Evolutionary conservation across 2,797 vertebrate species (phyloP).

Genomic region (Alca torda): DNA sequence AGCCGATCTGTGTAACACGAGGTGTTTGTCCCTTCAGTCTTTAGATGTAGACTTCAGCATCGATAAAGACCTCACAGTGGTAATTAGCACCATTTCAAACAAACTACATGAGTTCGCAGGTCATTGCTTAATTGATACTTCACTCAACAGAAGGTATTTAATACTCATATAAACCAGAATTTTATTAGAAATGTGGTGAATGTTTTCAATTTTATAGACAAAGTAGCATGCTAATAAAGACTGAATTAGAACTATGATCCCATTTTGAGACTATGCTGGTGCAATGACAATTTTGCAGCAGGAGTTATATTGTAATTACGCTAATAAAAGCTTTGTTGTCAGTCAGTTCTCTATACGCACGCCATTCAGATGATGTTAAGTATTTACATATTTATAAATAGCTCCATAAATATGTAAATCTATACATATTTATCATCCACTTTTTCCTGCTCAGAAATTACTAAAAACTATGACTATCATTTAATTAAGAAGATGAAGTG

Average conservation of each 20-base stretch:
- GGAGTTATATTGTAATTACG: background rate
- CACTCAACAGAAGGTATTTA: constrained; percentile 41
- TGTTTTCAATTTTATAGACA: constrained; percentile 13
- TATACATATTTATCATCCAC: background rate
- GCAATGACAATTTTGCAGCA: background rate
- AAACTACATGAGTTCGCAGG: background rate
- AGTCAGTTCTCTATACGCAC: background rate
- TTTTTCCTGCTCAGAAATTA: background rate
- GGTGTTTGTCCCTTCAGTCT: background rate
- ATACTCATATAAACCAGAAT: constrained; percentile 8
- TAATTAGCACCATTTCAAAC: constrained; percentile 33
- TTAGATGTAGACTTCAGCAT: background rate
- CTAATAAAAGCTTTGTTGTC: background rate
- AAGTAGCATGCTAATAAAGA: background rate
- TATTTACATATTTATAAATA: background rate
- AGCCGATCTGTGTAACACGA: background rate
- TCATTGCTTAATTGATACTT: constrained; percentile 24
- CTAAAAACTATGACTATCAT: background rate
- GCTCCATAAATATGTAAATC: background rate
- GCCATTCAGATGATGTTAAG: background rate
- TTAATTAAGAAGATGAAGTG: background rate
- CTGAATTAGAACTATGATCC: background rate
- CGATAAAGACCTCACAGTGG: constrained; percentile 17
- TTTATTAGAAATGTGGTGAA: constrained; percentile 4
- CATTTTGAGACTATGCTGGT: background rate